Evolutionary conservation across 2,113 vertebrate genomes (phyloP).

Genomic region (Charadrius vociferus): DNA sequence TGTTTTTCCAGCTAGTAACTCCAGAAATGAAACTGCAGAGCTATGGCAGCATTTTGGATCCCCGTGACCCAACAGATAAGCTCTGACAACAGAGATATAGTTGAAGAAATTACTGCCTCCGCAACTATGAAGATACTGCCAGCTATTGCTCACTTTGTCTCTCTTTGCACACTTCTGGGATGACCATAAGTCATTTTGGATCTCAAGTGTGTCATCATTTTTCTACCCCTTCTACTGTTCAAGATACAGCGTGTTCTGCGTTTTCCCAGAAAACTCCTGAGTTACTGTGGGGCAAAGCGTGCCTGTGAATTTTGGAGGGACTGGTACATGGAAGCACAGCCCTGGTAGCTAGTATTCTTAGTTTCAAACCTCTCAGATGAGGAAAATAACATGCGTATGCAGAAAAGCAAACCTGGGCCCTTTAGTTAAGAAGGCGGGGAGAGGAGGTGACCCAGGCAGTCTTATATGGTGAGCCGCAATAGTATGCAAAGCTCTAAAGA

Average conservation of each 20-base stretch:
- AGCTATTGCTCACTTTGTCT: background rate
- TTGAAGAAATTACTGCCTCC: background rate
- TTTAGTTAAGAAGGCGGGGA: background rate
- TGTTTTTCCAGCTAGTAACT: background rate
- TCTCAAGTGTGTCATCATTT: background rate
- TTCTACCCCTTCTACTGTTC: background rate
- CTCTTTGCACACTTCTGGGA: background rate
- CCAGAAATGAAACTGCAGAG: background rate
- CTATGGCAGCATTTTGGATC: background rate
- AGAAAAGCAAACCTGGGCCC: background rate
- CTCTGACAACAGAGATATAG: background rate
- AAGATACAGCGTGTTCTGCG: rapidly evolving
- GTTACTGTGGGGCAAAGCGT: background rate
- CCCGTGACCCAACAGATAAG: background rate
- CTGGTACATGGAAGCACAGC: background rate
- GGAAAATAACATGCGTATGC: background rate
- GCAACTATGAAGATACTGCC: background rate
- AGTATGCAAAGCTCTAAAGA: background rate
- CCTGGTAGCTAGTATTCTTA: background rate
- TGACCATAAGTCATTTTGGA: background rate
- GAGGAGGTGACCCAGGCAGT: background rate
- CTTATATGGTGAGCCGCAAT: background rate
- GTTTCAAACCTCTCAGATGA: background rate
- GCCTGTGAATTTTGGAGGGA: background rate
- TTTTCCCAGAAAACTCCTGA: background rate